phyloP scores from a whole-genome alignment of 2,113 vertebrate species.

The Tricholaema leucomelas region DNA sequence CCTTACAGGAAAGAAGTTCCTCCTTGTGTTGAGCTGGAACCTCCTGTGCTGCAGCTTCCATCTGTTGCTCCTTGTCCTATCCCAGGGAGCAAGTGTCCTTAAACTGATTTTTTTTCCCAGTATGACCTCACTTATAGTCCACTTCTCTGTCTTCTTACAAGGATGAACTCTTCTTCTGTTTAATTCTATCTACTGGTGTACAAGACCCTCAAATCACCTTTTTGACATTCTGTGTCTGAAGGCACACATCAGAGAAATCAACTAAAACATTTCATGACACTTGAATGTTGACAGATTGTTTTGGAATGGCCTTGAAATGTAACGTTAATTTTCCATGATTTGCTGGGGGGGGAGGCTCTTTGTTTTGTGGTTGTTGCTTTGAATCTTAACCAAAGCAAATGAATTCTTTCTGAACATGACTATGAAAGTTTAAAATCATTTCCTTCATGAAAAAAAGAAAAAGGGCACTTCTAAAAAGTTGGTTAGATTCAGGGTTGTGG shows the following conservation, averaged over 20 bases:
- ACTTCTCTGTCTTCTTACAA: background rate
- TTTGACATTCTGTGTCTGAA: background rate
- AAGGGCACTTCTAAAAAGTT: background rate
- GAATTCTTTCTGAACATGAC: background rate
- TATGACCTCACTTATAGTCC: background rate
- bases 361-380: background rate
- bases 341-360: rapidly evolving
- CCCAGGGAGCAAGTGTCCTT: background rate
- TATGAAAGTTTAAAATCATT: background rate
- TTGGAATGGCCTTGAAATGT: background rate
- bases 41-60: no score
- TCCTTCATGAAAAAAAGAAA: background rate
- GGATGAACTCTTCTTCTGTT: background rate
- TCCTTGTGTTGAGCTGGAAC: no score
- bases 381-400: background rate
- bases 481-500: background rate
- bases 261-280: background rate
- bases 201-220: background rate
- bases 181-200: background rate
- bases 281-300: background rate
- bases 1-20: no score
- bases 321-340: background rate
- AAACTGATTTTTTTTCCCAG: background rate
- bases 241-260: background rate
- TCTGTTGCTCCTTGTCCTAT: no score